These are phyloP conservation scores for Aldrovandia affinis DNA, from an alignment of 2,797 vertebrate genomes.

Conservation along the genomic window DNA sequence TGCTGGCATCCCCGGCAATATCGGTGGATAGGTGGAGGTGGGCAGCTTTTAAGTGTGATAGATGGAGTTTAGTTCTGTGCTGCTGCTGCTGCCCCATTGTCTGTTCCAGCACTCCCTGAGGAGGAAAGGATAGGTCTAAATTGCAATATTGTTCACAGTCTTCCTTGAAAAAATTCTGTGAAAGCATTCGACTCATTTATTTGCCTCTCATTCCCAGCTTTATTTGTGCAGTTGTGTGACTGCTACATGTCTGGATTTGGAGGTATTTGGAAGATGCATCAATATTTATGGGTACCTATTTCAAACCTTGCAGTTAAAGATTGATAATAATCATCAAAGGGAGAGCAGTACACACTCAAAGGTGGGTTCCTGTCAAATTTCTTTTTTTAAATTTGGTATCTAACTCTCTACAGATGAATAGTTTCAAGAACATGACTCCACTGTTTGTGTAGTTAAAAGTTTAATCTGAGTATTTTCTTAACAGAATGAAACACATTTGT, in stretches of 20 bases:
- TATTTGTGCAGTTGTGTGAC: background rate
- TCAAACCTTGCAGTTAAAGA: background rate
- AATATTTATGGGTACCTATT: background rate
- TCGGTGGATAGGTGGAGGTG: slow-evolving; percentile 59
- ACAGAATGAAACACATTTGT: background rate
- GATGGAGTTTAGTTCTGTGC: slow-evolving; percentile 70
- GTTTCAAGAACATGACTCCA: background rate
- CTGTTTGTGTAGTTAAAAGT: background rate
- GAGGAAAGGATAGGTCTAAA: slow-evolving; percentile 41
- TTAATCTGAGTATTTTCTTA: background rate
- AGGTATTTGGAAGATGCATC: slow-evolving; percentile 27
- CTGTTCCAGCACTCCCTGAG: slow-evolving; percentile 56
- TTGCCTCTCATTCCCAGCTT: slow-evolving; percentile 34
- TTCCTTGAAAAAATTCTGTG: slow-evolving; percentile 40
- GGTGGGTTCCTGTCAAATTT: background rate
- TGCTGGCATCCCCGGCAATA: slow-evolving; percentile 51
- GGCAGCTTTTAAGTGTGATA: slow-evolving; percentile 76
- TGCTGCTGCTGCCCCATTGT: slow-evolving; percentile 51
- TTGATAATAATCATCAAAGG: slow-evolving; percentile 24
- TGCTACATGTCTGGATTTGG: background rate
- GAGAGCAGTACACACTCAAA: background rate
- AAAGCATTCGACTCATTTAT: slow-evolving; percentile 41
- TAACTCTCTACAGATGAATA: slow-evolving; percentile 26
- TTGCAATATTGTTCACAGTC: slow-evolving; percentile 55
- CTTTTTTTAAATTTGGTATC: slow-evolving; percentile 32